These are phyloP conservation scores for Myotis brandtii DNA, from an alignment of 2,113 vertebrate genomes.

Conservation along the genomic window DNA sequence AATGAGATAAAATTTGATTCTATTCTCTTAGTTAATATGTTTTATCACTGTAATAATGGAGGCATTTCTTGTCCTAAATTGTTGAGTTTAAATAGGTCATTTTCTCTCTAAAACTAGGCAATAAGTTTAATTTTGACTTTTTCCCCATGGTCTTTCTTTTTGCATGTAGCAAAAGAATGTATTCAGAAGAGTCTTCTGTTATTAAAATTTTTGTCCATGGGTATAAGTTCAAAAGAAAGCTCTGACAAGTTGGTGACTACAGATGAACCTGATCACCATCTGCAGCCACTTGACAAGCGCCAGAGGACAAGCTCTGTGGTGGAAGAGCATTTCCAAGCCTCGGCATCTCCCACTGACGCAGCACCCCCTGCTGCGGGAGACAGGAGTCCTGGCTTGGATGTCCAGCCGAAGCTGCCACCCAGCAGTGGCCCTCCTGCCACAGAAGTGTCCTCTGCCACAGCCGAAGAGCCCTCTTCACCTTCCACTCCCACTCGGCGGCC, in stretches of 20 bases:
- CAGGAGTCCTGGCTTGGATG: constrained; percentile 14
- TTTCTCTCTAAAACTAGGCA: constrained; percentile 39
- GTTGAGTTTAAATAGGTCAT: neutral
- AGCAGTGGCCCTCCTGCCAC: constrained; percentile 52
- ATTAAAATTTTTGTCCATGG: constrained; percentile 90
- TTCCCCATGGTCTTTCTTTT: constrained; percentile 31
- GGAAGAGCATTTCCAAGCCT: constrained; percentile 92
- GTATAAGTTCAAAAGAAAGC: constrained; percentile 76
- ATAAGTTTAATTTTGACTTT: constrained; percentile 40
- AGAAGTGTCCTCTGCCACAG: constrained; percentile 60
- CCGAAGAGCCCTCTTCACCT: constrained; percentile 88
- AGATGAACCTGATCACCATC: constrained; percentile 68
- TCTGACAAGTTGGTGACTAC: constrained; percentile 59
- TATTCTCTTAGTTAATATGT: neutral
- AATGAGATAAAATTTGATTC: constrained; percentile 10
- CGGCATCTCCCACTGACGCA: constrained; percentile 13
- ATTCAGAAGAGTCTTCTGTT: constrained; percentile 95
- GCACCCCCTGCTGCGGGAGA: neutral
- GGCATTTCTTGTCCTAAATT: constrained; percentile 20
- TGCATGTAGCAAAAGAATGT: constrained; percentile 91
- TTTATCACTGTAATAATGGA: neutral
- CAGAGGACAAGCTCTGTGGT: constrained; percentile 82
- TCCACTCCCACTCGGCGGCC: constrained; percentile 90
- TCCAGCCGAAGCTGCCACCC: constrained; percentile 49
- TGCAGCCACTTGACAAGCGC: constrained; percentile 64